Evolutionary conservation across 2,888 invertebrate species (phyloP).

Genomic region (Dynastes tityus): DNA sequence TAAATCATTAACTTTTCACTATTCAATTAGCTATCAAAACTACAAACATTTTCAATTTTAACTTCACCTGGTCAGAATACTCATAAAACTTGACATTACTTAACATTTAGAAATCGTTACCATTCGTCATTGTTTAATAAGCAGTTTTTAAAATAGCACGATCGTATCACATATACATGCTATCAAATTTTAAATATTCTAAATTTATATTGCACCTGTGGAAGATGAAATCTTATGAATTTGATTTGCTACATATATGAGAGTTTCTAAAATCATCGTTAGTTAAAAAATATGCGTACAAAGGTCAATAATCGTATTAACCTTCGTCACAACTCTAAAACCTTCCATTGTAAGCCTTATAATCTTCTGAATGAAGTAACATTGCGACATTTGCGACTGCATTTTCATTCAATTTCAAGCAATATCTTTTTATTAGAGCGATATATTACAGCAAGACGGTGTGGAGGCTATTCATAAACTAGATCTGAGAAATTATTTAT

Average conservation of each 20-base stretch:
- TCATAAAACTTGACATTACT: too few species aligned
- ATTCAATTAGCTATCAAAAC: too few species aligned
- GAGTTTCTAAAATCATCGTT: neutral
- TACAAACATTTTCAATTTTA: too few species aligned
- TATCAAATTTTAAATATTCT: too few species aligned
- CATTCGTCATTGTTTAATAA: too few species aligned
- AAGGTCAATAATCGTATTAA: slow-evolving; percentile 12
- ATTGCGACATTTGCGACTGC: neutral
- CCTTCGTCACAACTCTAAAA: neutral
- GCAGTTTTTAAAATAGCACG: too few species aligned
- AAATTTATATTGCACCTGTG: neutral
- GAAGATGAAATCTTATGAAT: too few species aligned
- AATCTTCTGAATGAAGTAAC: too few species aligned
- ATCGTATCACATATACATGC: too few species aligned
- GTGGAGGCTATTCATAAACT: neutral
- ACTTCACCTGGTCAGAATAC: too few species aligned
- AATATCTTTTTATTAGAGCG: neutral
- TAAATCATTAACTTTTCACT: too few species aligned
- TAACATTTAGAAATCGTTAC: too few species aligned
- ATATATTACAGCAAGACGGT: neutral
- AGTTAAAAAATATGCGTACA: neutral
- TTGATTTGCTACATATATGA: neutral
- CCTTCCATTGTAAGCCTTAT: neutral
- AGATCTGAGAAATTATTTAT: neutral
- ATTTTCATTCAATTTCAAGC: neutral